Conservation (phyloP, 2,113 vertebrate species). For the Circaetus cinerascens region DNA sequence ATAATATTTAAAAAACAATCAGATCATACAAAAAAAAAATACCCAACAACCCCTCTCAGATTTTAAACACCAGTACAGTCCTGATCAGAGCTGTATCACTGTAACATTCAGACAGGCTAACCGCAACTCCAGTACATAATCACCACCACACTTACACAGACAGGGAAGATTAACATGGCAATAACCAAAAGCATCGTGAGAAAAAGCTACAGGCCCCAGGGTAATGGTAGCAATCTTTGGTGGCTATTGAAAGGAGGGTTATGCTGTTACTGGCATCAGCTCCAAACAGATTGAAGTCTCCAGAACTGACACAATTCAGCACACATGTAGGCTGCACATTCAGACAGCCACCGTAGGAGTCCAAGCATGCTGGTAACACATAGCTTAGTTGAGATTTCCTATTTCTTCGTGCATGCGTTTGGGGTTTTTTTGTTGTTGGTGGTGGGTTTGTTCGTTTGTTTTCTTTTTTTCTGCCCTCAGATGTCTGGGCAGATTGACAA, state of each 20-base stretch:
- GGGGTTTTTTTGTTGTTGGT: background rate
- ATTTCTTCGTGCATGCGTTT: background rate
- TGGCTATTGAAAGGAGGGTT: background rate
- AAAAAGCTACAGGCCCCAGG: background rate
- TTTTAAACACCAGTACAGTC: background rate
- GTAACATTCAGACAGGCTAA: background rate
- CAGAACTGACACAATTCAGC: background rate
- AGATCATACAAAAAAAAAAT: background rate
- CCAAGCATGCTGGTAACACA: background rate
- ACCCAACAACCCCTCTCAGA: background rate
- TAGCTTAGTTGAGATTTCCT: background rate
- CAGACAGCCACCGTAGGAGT: background rate
- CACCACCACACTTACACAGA: background rate
- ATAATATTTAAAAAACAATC: background rate
- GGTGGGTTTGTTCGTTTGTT: background rate
- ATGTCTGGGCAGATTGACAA: background rate
- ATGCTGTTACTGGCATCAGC: background rate
- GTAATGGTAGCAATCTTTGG: background rate
- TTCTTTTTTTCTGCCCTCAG: background rate
- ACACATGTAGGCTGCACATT: background rate
- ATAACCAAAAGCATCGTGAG: background rate
- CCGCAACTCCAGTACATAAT: background rate
- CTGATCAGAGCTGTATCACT: background rate
- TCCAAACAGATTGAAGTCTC: background rate
- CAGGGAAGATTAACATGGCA: background rate